Conservation (phyloP, 1,140 invertebrate species). For the Capitella teleta region DNA sequence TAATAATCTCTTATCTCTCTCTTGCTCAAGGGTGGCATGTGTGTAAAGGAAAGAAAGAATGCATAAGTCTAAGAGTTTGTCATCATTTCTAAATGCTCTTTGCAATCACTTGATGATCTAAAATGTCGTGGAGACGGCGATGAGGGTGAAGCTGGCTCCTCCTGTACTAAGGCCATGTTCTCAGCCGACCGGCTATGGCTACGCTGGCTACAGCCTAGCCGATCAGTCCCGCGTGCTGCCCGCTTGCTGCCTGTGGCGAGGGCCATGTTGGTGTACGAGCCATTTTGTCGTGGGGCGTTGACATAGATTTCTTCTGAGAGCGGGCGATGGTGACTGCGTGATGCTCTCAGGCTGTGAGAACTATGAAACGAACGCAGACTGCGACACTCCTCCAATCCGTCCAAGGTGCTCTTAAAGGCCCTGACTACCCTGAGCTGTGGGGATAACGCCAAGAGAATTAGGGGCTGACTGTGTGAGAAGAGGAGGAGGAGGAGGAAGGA, state of each 20-base stretch:
- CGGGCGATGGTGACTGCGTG: conserved; percentile 67
- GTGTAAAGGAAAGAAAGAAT: too few relatives aligned
- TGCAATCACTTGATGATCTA: conserved; percentile 40
- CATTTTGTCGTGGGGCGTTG: conserved; percentile 2
- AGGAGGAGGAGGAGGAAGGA: neutral
- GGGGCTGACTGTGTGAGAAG: conserved; percentile 1
- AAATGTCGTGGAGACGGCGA: conserved; percentile 10
- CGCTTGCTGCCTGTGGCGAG: neutral
- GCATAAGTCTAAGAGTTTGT: too few relatives aligned
- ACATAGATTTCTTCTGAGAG: conserved; percentile 52
- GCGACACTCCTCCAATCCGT: conserved; percentile 97
- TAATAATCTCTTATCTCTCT: too few relatives aligned
- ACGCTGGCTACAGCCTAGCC: neutral
- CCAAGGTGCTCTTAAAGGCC: conserved; percentile 98
- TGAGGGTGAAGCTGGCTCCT: conserved; percentile 14
- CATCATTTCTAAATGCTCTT: too few relatives aligned
- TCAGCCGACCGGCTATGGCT: conserved; percentile 11
- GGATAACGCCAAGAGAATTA: conserved; percentile 12
- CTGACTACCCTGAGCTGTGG: conserved; percentile 97
- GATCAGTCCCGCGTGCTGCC: neutral
- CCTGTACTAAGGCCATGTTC: too few relatives aligned
- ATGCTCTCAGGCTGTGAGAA: conserved; percentile 83
- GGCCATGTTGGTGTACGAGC: conserved; percentile 7
- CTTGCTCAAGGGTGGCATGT: too few relatives aligned
- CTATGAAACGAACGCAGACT: conserved; percentile 90